Evolutionary conservation across 1,140 invertebrate species (phyloP).

Genomic region (Mycetomoellerius zeteki): DNA sequence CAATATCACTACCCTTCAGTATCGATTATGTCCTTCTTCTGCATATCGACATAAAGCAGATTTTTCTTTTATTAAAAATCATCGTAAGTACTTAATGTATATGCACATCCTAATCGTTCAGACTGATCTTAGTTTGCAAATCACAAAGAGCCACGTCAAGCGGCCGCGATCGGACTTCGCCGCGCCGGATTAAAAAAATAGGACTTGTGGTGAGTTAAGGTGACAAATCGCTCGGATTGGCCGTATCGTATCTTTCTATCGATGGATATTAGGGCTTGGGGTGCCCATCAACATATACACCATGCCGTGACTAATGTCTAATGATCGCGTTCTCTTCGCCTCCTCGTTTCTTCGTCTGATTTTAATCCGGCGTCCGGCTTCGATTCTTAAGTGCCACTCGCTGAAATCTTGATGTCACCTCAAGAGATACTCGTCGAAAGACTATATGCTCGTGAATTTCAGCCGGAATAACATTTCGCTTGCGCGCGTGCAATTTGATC

Average conservation of each 20-base stretch:
- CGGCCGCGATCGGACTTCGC: slow-evolving; percentile 47
- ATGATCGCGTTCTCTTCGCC: slow-evolving; percentile 17
- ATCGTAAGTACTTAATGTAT: neutral
- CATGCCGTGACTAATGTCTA: slow-evolving; percentile 61
- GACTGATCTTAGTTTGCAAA: slow-evolving; percentile 13
- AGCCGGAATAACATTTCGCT: slow-evolving; percentile 27
- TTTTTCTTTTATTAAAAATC: slow-evolving; percentile 34
- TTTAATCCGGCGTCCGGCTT: slow-evolving; percentile 64
- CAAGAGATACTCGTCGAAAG: neutral
- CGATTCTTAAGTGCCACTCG: slow-evolving; percentile 67
- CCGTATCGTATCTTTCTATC: slow-evolving; percentile 52
- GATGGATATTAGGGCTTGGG: slow-evolving; percentile 52
- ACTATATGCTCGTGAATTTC: neutral
- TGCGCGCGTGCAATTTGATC: neutral
- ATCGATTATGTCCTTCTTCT: neutral
- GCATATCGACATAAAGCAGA: neutral
- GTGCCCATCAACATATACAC: slow-evolving; percentile 4
- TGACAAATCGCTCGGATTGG: slow-evolving; percentile 77
- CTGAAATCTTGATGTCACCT: slow-evolving; percentile 65
- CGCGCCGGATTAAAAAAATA: slow-evolving; percentile 81
- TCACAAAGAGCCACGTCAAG: slow-evolving; percentile 18
- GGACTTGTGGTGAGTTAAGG: slow-evolving; percentile 70
- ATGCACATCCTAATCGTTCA: neutral
- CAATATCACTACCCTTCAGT: neutral
- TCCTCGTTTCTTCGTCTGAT: slow-evolving; percentile 15